Evolutionary conservation across 2,113 vertebrate species (phyloP), one percentile per base, ranked within the genome.

Genomic region (Chamaetylas fuelleborni): DNA sequence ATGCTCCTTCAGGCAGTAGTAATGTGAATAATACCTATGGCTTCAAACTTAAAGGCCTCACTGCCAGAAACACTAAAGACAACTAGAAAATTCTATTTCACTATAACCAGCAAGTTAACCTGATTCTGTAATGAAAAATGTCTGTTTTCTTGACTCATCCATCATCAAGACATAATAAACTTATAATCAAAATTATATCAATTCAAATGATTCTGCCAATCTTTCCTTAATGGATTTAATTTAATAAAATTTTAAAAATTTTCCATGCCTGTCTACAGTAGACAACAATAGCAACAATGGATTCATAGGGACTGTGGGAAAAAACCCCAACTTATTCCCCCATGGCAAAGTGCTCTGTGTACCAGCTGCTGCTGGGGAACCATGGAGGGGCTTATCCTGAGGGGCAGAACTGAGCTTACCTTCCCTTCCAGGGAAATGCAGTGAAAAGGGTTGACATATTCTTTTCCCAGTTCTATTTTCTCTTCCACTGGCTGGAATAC

Each of bases 161-260:
- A 94, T 95, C 96, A 8, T 86, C 94, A 89, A 92, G 79, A 65
- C 90, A 89, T 94, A 96, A 97, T 95, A 96, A 97, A 95, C 88
- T 82, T 93, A 81, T 88, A 96, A 95, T 97, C 92, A 97, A 95
- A 98, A 96, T 92, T 36, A 85, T 90, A 85, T 94, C 81, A 96
- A 84, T 95, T 88, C 72, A 95, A 72, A 87, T 80, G 73, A 48
- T 81, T 58, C 84, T 97, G 96, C 92, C 96, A 94, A 83, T 90
- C 93, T 93, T 91, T 85, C 80, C 66, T 86, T 82, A 93, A 92
- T 50, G 83, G 76, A 90, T 84, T 92, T 96, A 85, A 93, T 88
- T 70, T 87, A 94, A 88, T 92, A 76, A 83, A 33, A 33, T 73
- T 82, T 82, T 31, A 2, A 1, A 8, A 50, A 45, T n/a, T 85